These are phyloP conservation scores for Cecropterus lyciades DNA, from an alignment of 1,140 invertebrate species.

Conservation along the genomic window DNA sequence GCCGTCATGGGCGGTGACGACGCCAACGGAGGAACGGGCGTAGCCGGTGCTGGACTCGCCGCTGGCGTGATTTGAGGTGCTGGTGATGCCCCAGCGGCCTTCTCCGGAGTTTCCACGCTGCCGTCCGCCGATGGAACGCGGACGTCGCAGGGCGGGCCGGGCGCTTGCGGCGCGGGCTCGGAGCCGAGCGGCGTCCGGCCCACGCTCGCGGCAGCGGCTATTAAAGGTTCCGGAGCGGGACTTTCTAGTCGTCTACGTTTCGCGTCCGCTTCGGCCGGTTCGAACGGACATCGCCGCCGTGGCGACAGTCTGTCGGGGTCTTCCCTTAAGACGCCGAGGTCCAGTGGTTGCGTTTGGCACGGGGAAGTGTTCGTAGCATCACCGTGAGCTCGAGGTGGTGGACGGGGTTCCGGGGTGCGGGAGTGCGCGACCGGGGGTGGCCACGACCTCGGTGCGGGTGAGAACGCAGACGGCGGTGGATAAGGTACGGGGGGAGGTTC, in stretches of 20 bases:
- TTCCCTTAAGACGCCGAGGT: constrained; percentile 87
- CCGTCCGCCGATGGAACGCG: constrained; percentile 84
- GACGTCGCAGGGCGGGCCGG: constrained; percentile 83
- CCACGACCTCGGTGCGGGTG: constrained; percentile 85
- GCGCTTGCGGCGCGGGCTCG: constrained; percentile 82
- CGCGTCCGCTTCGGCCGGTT: constrained; percentile 59
- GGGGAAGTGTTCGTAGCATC: constrained; percentile 81
- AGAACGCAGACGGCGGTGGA: constrained; percentile 82
- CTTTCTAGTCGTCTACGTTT: constrained; percentile 69
- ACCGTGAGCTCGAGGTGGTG: constrained; percentile 79
- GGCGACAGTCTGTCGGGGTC: constrained; percentile 82
- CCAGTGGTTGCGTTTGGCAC: constrained; percentile 88
- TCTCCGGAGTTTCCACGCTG: constrained; percentile 85
- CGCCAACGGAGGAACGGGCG: constrained; percentile 56
- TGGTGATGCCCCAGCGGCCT: constrained; percentile 81
- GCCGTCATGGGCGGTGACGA: constrained; percentile 68
- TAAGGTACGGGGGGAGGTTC: constrained; percentile 87
- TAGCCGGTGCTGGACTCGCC: constrained; percentile 68
- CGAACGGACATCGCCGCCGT: constrained; percentile 79
- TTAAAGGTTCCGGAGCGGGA: constrained; percentile 82
- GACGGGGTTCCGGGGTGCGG: constrained; percentile 66
- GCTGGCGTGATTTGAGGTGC: constrained; percentile 64
- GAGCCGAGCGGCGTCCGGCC: constrained; percentile 79
- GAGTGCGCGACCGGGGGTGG: constrained; percentile 82
- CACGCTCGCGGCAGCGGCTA: constrained; percentile 90